Evolutionary conservation across 23 tunicate species (phyloP), one percentile per base, ranked within the genome.

Genomic region (Halocynthia roretzi): DNA sequence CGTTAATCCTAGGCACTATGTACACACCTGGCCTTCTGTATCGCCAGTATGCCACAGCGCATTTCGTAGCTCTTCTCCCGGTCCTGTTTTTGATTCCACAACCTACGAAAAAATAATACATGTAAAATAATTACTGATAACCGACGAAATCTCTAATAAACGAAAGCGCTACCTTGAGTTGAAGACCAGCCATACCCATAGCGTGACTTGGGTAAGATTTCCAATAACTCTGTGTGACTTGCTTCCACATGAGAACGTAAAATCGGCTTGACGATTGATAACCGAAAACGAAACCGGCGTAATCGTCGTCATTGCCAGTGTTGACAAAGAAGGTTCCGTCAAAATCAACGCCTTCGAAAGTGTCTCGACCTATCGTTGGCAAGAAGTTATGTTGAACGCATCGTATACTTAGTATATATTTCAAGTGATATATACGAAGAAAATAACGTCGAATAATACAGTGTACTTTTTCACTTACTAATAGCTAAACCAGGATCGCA

Each of bases 401-500:
- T 58, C 17, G 17, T 14, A 58, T 58, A n/a, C 64, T 15, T 14
- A 1, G 64, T 58, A 14, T 15, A 58, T 23, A 40, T 51, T 0
- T 15, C 54, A 72, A 50, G 19, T 14, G 72, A 12, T 15, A 21
- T 4, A 49, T 44, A 15, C 5, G 72, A 44, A 5, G 72, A 68
- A 68, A 68, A 68, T 49, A 68, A 68, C 23, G 72, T 49, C 72
- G 22, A 68, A 44, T 12, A n/a, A 68, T 14, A 68, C 19, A 2
- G 5, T 31, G 44, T 31, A 31, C 44, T 31, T 31, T 31, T n/a
- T 31, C 5, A 62, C 84, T 62, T 80, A 87, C 98, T 94, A 7
- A 94, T 80, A 6, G 98, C 98, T 5, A 94, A 86, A 7, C 98
- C 98, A 31, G 98, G 98, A 73, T 94, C 98, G 71, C 94, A 87